Conservation (phyloP, 1,140 invertebrate genomes). For the Galleria mellonella region DNA sequence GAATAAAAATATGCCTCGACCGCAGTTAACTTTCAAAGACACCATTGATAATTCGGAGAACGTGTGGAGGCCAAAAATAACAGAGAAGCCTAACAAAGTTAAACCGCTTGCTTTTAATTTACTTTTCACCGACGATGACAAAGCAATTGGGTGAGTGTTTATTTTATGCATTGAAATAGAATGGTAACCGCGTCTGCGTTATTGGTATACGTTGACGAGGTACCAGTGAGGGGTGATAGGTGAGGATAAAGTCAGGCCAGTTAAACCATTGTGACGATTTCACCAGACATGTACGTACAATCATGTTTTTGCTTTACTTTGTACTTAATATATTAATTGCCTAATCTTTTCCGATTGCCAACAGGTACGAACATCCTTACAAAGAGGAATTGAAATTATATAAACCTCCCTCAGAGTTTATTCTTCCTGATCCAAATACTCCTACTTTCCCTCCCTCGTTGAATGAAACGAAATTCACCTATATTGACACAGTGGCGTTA, state of each 20-base stretch:
- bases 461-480: conserved; percentile 79
- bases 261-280: too few species aligned
- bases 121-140: conserved; percentile 78
- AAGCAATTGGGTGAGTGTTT: conserved; percentile 59
- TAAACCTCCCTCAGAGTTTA: conserved; percentile 67
- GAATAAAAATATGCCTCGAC: conserved; percentile 85
- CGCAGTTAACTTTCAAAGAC: conserved; percentile 90
- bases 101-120: conserved; percentile 86
- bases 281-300: too few species aligned
- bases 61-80: conserved; percentile 89
- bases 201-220: too few species aligned
- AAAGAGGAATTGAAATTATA: conserved; percentile 88
- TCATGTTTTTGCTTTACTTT: too few species aligned
- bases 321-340: too few species aligned
- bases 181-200: too few species aligned
- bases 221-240: too few species aligned
- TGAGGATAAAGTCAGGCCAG: too few species aligned
- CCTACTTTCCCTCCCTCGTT: conserved; percentile 71
- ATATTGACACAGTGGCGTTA: conserved; percentile 80
- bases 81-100: conserved; percentile 91
- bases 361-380: conserved; percentile 90
- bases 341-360: too few species aligned
- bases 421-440: conserved; percentile 55
- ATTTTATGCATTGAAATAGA: too few species aligned
- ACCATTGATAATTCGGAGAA: conserved; percentile 87